A percentile compares a stretch with the other conserved stretches of the same genome.
Evolutionary conservation across 2,797 vertebrate species (phyloP).

Genomic region (Sitta carolinensis): DNA sequence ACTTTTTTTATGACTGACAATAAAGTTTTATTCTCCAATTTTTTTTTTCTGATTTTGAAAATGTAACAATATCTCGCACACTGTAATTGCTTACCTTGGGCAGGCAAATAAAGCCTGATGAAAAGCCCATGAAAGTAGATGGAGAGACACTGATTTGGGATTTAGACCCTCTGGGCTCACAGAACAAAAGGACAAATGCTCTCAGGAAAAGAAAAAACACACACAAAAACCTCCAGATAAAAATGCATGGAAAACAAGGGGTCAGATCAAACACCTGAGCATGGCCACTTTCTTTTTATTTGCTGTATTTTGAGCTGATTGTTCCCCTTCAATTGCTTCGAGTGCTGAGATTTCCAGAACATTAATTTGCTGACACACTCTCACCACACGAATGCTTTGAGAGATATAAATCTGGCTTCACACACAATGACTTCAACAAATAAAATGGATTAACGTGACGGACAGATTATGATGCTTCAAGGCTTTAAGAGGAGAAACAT

Average conservation of each 20-base stretch:
- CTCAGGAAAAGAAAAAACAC: background rate
- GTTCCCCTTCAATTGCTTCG: background rate
- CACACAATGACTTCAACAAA: conserved; percentile 31
- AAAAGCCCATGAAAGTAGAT: background rate
- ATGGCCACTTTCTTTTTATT: background rate
- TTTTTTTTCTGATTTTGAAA: background rate
- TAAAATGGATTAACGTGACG: conserved; percentile 37
- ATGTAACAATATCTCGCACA: background rate
- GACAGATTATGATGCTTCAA: conserved; percentile 45
- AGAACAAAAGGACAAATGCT: background rate
- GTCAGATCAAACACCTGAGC: background rate
- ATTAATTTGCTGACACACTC: background rate
- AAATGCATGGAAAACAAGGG: background rate
- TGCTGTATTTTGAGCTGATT: background rate
- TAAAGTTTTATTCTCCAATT: background rate
- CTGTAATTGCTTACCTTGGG: background rate
- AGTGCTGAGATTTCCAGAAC: background rate
- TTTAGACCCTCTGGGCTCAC: background rate
- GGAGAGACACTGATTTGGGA: background rate
- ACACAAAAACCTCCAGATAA: background rate
- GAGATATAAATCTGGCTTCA: conserved; percentile 69
- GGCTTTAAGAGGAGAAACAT: conserved; percentile 34
- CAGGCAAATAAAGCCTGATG: background rate
- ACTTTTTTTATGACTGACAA: background rate
- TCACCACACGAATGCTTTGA: conserved; percentile 20